Evolutionary conservation across 2,113 vertebrate genomes (phyloP), one percentile per base, ranked within the genome.

Genomic region (Agapornis roseicollis): DNA sequence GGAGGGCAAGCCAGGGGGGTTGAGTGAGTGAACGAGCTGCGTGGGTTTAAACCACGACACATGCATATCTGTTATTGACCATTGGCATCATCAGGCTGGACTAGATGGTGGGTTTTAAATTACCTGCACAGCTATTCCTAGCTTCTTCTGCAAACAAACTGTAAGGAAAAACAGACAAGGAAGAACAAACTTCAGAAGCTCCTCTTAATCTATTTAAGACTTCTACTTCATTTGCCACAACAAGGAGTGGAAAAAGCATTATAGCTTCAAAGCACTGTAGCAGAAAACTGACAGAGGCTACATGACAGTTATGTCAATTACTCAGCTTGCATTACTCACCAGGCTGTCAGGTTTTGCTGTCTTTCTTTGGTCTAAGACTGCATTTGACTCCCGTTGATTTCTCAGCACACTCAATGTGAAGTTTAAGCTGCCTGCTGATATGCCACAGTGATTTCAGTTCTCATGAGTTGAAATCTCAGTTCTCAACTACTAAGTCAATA

Each of bases 111-210:
- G 2, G 11, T 90, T 94, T 85, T 46, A 68, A 74, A 66, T 22
- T 13, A 64, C 14, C 66, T 76, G 35, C 25, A 79, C 0, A 0
- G 7, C 27, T 86, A 15, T 49, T 60, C 27, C 10, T n/a, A 49
- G 10, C n/a, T 53, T n/a, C 6, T 60, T 87, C 25, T 82, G 42
- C 4, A 41, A 72, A 76, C 49, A 79, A 64, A 60, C 24, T 37
- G 9, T 69, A 72, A 95, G 6, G 35, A 68, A 85, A 78, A 82
- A 71, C 1, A 77, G 37, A 37, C 56, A 78, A 66, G 37, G 72
- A 76, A 78, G 14, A 68, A 10, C 9, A 85, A 88, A 72, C 35
- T 61, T 93, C 49, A 69, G 66, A 91, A 79, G 20, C 33, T 79
- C 17, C 9, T 17, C 33, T 80, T 88, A 81, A 77, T 80, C 71